Conservation (phyloP, 2,797 vertebrate genomes). For the Otolemur crassicaudatus region DNA sequence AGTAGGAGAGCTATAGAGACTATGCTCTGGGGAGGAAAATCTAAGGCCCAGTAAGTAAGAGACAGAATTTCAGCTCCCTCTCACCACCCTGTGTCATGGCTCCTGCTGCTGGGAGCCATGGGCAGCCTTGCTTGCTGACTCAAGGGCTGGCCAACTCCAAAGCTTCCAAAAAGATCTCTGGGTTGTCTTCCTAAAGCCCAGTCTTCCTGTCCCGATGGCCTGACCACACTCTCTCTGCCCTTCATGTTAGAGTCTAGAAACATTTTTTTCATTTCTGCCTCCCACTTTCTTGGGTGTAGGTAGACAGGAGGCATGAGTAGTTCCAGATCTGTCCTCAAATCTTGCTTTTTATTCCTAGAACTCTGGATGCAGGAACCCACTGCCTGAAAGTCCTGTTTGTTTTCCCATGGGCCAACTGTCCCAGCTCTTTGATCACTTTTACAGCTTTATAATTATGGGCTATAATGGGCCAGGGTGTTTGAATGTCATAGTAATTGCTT, state of each 20-base stretch:
- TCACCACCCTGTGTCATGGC: not conserved
- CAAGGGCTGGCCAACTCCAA: not conserved
- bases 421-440: slow-evolving; percentile 81
- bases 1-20: not conserved
- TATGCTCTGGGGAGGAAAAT: slow-evolving; percentile 5
- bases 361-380: slow-evolving; percentile 42
- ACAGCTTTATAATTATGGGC: slow-evolving; percentile 82
- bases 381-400: slow-evolving; percentile 80
- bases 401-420: slow-evolving; percentile 67
- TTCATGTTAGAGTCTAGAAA: not conserved
- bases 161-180: not conserved
- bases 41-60: not conserved
- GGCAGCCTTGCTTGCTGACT: not conserved
- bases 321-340: not conserved
- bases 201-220: not conserved
- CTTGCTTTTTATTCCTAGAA: slow-evolving; percentile 67
- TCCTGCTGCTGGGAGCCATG: not conserved
- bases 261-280: not conserved
- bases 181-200: not conserved
- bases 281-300: not conserved
- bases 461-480: slow-evolving; percentile 79
- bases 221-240: not conserved
- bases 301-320: not conserved
- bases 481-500: slow-evolving; percentile 77
- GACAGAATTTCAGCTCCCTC: not conserved